Evolutionary conservation across 2,888 invertebrate genomes (phyloP).

Genomic region (Monochamus alternatus): DNA sequence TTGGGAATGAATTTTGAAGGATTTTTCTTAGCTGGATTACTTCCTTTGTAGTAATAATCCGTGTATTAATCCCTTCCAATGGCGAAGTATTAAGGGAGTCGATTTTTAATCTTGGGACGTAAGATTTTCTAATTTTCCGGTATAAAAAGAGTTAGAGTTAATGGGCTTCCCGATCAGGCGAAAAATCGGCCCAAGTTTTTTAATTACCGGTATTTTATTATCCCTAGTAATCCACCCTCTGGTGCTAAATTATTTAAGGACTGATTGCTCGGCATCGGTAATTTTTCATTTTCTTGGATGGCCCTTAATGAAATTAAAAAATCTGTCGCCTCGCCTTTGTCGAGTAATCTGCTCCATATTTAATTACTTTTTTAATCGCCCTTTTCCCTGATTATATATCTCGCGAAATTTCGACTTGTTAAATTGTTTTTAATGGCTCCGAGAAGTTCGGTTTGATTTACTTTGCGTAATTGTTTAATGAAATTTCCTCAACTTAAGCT

Average conservation of each 20-base stretch:
- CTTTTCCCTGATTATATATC: slow-evolving; percentile 50
- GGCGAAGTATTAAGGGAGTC: background rate
- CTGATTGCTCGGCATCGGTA: slow-evolving; percentile 62
- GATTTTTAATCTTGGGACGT: slow-evolving; percentile 29
- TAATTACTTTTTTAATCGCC: slow-evolving; percentile 63
- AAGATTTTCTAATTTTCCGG: slow-evolving; percentile 26
- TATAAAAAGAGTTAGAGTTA: slow-evolving; percentile 59
- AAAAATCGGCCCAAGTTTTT: slow-evolving; percentile 64
- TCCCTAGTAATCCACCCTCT: slow-evolving; percentile 57
- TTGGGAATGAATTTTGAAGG: no score
- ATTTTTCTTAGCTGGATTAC: no score
- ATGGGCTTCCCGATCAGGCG: slow-evolving; percentile 66
- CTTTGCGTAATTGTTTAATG: slow-evolving; percentile 14
- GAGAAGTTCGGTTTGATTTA: slow-evolving; percentile 43
- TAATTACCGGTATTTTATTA: slow-evolving; percentile 66
- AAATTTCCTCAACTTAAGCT: background rate
- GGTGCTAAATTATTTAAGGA: slow-evolving; percentile 64
- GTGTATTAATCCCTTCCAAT: no score
- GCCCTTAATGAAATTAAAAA: slow-evolving; percentile 64
- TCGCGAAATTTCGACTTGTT: slow-evolving; percentile 39
- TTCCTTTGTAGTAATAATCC: no score
- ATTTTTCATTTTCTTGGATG: slow-evolving; percentile 63
- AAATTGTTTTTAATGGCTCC: slow-evolving; percentile 53
- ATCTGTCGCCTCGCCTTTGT: slow-evolving; percentile 57
- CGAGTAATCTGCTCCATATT: slow-evolving; percentile 58